Evolutionary conservation across 2,797 vertebrate genomes (phyloP), one percentile per base, ranked within the genome.

Genomic region (Macroramphosus scolopax): DNA sequence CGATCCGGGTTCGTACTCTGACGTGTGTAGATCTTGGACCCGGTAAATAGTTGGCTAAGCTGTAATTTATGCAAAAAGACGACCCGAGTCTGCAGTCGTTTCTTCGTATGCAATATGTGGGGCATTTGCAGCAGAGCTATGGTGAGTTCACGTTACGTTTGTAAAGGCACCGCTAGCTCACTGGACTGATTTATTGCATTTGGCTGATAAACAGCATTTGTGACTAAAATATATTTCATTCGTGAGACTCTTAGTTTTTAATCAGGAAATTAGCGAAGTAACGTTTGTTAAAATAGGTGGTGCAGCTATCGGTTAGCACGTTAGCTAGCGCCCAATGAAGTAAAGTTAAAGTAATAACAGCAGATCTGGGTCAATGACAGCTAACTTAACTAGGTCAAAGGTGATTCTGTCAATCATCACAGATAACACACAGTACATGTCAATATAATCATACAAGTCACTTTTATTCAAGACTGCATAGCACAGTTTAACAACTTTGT

Each of bases 81-180:
- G n/a, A n/a, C n/a, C n/a, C n/a, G n/a, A n/a, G n/a, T n/a, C n/a
- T n/a, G n/a, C n/a, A n/a, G n/a, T n/a, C 65, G 77, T 70, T 56
- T 59, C 55, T 60, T 2, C 26, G 37, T 31, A 33, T 6, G 14
- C 65, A 82, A 8, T 44, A 93, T 96, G 92, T 88, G 93, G 78
- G 81, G 87, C 42, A 80, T 90, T 56, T 78, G 89, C 29, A 86
- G 84, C 57, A 92, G 88, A 80, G 87, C 80, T 3, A 73, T 85
- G 92, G 94, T 95, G 46, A 92, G 93, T 87, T n/a, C n/a, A 61
- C 15, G 25, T 6, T 6, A 22, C 3, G 20, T 3, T 22, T 22
- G 6, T 22, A 3, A 17, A 38, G 30, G 11, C 22, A 39, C n/a
- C 1, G 22, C n/a, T 17, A 6, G 5, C 17, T 2, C 1, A 16